Conservation (phyloP, 1,140 invertebrate species). For the Fragariocoptes setiger region DNA sequence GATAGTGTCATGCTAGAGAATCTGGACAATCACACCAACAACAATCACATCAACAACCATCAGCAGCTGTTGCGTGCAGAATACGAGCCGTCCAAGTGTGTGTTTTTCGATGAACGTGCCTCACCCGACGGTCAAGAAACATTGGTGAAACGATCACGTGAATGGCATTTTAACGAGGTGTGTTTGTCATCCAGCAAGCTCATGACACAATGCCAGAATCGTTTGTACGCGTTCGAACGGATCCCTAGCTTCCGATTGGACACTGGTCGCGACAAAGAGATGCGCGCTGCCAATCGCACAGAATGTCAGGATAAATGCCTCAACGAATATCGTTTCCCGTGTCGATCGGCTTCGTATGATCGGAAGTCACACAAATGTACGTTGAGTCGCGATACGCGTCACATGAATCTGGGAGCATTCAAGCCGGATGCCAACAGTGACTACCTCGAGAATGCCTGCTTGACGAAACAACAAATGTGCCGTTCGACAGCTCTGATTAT, state of each 20-base stretch:
- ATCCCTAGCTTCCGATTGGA: conserved; percentile 27
- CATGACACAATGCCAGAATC: conserved; percentile 48
- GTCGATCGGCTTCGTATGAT: conserved; percentile 49
- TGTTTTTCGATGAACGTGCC: conserved; percentile 44
- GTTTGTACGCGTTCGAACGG: conserved; percentile 52
- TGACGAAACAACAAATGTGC: conserved; percentile 19
- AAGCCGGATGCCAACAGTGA: conserved; percentile 50
- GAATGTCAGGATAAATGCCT: conserved; percentile 65
- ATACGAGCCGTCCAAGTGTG: conserved; percentile 64
- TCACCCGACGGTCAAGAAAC: conserved; percentile 51
- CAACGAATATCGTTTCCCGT: conserved; percentile 43
- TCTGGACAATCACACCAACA: too few species aligned
- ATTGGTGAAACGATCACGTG: conserved; percentile 48
- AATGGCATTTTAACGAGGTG: conserved; percentile 53
- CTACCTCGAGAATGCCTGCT: conserved; percentile 61
- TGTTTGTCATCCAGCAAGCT: conserved; percentile 48
- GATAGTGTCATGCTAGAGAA: too few species aligned
- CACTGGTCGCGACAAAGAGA: conserved; percentile 21
- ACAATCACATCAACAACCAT: too few species aligned
- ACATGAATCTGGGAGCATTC: conserved; percentile 40
- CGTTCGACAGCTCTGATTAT: conserved; percentile 11
- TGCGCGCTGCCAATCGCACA: conserved; percentile 31
- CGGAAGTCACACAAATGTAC: conserved; percentile 36
- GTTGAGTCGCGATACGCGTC: conserved; percentile 39
- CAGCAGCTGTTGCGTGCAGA: too few species aligned